Percentiles rank a stretch among this genome's conserved stretches.
Evolutionary conservation across 1,140 invertebrate species (phyloP).

Genomic region (Pararge aegeria): DNA sequence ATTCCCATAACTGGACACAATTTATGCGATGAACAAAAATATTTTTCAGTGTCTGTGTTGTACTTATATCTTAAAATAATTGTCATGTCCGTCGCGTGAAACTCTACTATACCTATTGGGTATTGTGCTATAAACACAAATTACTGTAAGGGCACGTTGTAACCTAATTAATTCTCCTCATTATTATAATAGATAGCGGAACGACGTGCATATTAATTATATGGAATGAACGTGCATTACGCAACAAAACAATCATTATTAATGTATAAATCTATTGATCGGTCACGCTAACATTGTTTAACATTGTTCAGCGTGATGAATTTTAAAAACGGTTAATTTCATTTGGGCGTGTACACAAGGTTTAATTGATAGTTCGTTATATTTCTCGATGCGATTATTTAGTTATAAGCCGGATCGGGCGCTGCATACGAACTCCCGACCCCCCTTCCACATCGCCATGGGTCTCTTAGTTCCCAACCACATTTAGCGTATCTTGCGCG

Average conservation of each 20-base stretch:
- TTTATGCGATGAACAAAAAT: no score
- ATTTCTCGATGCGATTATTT: slow-evolving; percentile 45
- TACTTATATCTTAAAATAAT: no score
- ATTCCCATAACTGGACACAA: no score
- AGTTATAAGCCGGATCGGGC: slow-evolving; percentile 45
- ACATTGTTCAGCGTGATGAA: slow-evolving; percentile 17
- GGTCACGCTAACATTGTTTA: background rate
- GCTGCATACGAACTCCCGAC: slow-evolving; percentile 31
- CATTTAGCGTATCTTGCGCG: no score
- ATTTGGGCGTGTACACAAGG: slow-evolving; percentile 35
- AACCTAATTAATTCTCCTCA: slow-evolving; percentile 41
- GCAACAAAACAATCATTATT: slow-evolving; percentile 5
- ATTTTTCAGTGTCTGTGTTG: no score
- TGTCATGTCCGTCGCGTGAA: no score
- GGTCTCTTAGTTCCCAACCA: no score
- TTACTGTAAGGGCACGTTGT: slow-evolving; percentile 27
- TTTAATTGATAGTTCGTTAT: slow-evolving; percentile 55
- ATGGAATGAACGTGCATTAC: slow-evolving; percentile 13
- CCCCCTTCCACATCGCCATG: no score
- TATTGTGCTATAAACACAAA: background rate
- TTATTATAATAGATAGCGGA: slow-evolving; percentile 41
- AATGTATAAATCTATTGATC: background rate
- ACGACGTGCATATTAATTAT: slow-evolving; percentile 32
- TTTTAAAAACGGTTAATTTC: slow-evolving; percentile 41
- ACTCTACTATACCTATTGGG: no score